These are phyloP conservation scores for Idaea biselata DNA, from an alignment of 2,888 invertebrate genomes.

Conservation along the genomic window DNA sequence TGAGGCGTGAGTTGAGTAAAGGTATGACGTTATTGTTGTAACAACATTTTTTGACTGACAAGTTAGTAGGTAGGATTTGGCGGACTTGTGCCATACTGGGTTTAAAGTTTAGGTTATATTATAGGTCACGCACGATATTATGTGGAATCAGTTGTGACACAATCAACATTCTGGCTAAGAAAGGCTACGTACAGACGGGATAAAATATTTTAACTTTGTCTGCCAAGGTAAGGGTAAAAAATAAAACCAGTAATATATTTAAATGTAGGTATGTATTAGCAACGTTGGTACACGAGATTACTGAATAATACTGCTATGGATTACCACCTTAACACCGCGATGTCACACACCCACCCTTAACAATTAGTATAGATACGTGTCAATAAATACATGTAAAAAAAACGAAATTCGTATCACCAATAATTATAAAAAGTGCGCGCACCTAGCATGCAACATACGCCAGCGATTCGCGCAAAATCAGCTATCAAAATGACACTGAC, in stretches of 20 bases:
- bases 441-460: constrained; percentile 54
- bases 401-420: constrained; percentile 58
- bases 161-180: too few species aligned
- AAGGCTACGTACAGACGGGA: too few species aligned
- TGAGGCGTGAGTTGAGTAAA: too few species aligned
- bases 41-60: too few species aligned
- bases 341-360: constrained; percentile 53
- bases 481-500: constrained; percentile 1
- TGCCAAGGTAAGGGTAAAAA: constrained; percentile 1
- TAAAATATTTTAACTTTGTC: too few species aligned
- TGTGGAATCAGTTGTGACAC: too few species aligned
- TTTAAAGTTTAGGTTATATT: too few species aligned
- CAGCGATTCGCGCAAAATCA: constrained; percentile 4
- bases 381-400: constrained; percentile 62
- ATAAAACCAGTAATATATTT: constrained; percentile 48
- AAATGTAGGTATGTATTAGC: constrained; percentile 80
- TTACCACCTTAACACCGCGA: constrained; percentile 52
- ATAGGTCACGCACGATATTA: too few species aligned
- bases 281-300: constrained; percentile 80
- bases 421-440: constrained; percentile 64
- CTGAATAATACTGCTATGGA: constrained; percentile 77
- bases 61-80: too few species aligned
- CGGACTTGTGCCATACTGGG: too few species aligned
- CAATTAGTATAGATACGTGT: constrained; percentile 42
- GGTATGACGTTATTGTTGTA: too few species aligned